These are phyloP conservation scores for Cheumatopsyche charites DNA, from an alignment of 1,140 invertebrate species.

Conservation along the genomic window DNA sequence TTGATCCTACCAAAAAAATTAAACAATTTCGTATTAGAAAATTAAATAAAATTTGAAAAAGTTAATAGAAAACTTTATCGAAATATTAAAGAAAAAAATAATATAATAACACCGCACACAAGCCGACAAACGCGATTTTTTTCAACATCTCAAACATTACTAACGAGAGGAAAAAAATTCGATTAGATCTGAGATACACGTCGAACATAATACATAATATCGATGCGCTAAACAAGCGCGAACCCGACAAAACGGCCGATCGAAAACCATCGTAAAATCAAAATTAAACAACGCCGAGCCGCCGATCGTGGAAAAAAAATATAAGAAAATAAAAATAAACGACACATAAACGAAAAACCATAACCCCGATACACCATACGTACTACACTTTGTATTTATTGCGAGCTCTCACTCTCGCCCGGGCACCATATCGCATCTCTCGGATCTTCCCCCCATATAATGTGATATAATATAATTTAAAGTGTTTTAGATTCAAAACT, in stretches of 20 bases:
- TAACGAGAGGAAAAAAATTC: neutral
- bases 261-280: conserved; percentile 2
- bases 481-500: too few relatives aligned
- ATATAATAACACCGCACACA: too few relatives aligned
- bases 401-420: neutral
- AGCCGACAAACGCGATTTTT: too few relatives aligned
- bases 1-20: too few relatives aligned
- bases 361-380: neutral
- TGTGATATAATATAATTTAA: too few relatives aligned
- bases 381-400: neutral
- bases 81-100: too few relatives aligned
- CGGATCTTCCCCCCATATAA: neutral
- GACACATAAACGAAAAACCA: too few relatives aligned
- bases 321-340: neutral
- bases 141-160: too few relatives aligned
- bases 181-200: conserved; percentile 16
- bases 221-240: conserved; percentile 12
- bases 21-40: too few relatives aligned
- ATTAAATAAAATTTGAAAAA: too few relatives aligned
- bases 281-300: neutral
- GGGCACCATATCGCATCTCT: neutral
- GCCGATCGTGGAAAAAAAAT: neutral
- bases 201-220: neutral
- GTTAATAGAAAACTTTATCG: too few relatives aligned
- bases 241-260: conserved; percentile 18